Conservation (phyloP, 2,888 invertebrate species). For the Lepidocyrtinus sp. region DNA sequence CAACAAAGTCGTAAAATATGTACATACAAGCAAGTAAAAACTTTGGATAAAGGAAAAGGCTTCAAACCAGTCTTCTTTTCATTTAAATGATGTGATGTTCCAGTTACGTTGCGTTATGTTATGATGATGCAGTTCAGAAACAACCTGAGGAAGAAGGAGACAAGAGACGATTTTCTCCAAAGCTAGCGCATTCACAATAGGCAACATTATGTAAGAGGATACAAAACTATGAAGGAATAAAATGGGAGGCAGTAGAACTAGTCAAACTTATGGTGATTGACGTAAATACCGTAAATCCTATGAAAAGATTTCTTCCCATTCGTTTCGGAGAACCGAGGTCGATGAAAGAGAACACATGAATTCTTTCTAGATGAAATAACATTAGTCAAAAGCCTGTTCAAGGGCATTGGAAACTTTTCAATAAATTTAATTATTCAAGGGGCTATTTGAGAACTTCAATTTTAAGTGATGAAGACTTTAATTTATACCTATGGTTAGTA, state of each 20-base stretch:
- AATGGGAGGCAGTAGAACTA: background rate
- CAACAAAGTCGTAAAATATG: background rate
- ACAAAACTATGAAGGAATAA: background rate
- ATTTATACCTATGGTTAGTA: too few species aligned
- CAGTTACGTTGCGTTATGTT: background rate
- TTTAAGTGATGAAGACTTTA: too few species aligned
- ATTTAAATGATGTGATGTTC: background rate
- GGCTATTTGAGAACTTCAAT: too few species aligned
- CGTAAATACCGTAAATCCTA: conserved; percentile 50
- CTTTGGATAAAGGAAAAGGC: background rate
- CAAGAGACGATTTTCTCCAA: background rate
- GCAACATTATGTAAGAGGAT: background rate
- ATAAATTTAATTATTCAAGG: too few species aligned
- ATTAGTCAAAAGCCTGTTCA: too few species aligned
- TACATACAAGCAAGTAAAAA: background rate
- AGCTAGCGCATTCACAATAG: background rate
- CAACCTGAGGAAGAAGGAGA: too few species aligned
- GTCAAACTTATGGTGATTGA: conserved; percentile 32
- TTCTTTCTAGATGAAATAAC: too few species aligned
- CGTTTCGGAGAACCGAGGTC: background rate
- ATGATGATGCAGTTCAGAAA: too few species aligned
- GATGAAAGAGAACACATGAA: too few species aligned
- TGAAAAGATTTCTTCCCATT: background rate
- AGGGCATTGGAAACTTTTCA: too few species aligned
- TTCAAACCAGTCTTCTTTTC: background rate